A percentile compares a stretch with the other conserved stretches of the same genome.
Evolutionary conservation across 2,797 vertebrate genomes (phyloP).

Genomic region (Ataeniobius toweri): DNA sequence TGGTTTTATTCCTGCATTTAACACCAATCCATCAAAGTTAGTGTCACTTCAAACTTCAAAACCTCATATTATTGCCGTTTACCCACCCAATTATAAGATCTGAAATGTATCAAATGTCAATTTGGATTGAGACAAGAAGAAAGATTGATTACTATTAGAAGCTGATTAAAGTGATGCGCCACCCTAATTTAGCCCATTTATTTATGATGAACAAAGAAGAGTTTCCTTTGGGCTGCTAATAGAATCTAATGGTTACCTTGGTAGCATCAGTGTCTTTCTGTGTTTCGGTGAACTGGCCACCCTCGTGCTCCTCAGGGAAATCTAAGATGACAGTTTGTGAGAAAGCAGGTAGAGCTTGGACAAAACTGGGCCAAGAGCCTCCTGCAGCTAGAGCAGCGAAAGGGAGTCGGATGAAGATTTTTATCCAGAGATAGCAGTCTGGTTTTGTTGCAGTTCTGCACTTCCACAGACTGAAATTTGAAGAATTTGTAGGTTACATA

Average conservation of each 20-base stretch:
- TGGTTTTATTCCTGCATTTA: background rate
- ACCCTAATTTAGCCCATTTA: background rate
- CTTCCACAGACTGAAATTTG: background rate
- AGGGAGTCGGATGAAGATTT: conserved; percentile 14
- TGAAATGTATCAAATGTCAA: background rate
- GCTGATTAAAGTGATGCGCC: background rate
- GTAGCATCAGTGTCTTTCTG: conserved; percentile 18
- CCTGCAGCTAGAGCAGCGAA: conserved; percentile 34
- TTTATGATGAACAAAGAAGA: background rate
- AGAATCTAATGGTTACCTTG: conserved; percentile 6
- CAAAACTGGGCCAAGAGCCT: conserved; percentile 59
- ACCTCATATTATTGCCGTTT: background rate
- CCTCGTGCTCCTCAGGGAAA: conserved; percentile 38
- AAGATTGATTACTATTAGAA: background rate
- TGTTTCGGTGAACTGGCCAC: conserved; percentile 19
- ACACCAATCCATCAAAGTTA: background rate
- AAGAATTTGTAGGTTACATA: background rate
- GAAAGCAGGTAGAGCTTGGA: conserved; percentile 50
- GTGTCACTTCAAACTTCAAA: too few species aligned
- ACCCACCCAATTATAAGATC: background rate
- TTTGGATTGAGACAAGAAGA: background rate
- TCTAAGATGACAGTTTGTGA: conserved; percentile 53
- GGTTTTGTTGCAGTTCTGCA: conserved; percentile 10
- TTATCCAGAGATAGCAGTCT: background rate
- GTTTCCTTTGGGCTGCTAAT: background rate